A percentile compares a stretch with the other conserved stretches of the same genome.
These are phyloP conservation scores for Polydrusus cervinus DNA, from an alignment of 2,888 invertebrate species.

Conservation along the genomic window DNA sequence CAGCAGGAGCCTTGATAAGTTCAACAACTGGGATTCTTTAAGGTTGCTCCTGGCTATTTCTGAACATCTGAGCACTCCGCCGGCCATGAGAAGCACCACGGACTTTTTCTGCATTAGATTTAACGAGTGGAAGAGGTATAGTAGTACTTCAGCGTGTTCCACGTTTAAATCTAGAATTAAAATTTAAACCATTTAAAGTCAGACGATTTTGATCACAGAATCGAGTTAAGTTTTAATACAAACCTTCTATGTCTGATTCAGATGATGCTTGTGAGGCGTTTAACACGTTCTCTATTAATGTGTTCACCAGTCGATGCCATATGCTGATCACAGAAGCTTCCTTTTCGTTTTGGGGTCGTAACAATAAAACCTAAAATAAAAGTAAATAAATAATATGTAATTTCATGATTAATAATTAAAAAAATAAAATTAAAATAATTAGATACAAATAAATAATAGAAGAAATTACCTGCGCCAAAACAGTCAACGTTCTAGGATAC, in stretches of 20 bases:
- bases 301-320: constrained; percentile 93
- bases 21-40: constrained; percentile 83
- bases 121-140: constrained; percentile 95
- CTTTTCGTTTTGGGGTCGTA: constrained; percentile 88
- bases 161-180: constrained; percentile 87
- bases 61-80: constrained; percentile 81
- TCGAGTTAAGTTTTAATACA: not conserved
- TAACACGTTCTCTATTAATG: constrained; percentile 89
- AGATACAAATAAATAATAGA: no score
- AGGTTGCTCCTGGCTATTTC: constrained; percentile 77
- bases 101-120: constrained; percentile 98
- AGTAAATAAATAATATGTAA: constrained; percentile 30
- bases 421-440: no score
- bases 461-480: constrained; percentile 84
- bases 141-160: constrained; percentile 93
- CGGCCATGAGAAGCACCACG: constrained; percentile 87
- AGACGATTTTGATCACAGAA: not conserved
- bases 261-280: constrained; percentile 77
- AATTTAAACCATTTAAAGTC: not conserved
- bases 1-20: constrained; percentile 87
- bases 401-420: no score
- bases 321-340: constrained; percentile 93
- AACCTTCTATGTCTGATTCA: constrained; percentile 84
- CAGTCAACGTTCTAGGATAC: constrained; percentile 84
- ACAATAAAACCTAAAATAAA: constrained; percentile 77